Conservation (phyloP, 1,140 invertebrate species). For the Ectropis grisescens region DNA sequence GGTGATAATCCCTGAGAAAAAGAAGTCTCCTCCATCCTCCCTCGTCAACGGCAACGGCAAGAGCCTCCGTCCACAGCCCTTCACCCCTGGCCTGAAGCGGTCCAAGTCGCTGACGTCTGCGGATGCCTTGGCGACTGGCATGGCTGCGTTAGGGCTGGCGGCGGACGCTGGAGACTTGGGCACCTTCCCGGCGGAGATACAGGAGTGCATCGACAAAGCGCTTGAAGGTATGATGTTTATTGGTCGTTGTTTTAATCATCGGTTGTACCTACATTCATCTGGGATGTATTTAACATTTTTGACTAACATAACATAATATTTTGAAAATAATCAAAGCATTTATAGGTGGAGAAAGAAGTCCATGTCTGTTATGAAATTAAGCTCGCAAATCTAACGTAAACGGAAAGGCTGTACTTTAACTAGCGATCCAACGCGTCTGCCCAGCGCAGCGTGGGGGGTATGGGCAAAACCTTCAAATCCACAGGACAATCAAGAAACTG, state of each 20-base stretch:
- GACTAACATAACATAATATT: no score
- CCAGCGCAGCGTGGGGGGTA: no score
- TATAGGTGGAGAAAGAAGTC: no score
- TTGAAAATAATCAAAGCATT: no score
- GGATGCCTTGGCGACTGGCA: constrained; percentile 75
- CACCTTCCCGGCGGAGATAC: constrained; percentile 79
- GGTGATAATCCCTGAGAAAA: constrained; percentile 47
- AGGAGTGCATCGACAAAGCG: constrained; percentile 78
- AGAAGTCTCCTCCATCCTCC: constrained; percentile 59
- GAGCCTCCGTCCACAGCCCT: constrained; percentile 44
- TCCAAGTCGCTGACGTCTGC: constrained; percentile 85
- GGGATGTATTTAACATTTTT: no score
- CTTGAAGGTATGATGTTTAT: constrained; percentile 70
- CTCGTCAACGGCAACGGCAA: constrained; percentile 52
- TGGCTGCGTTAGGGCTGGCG: constrained; percentile 71
- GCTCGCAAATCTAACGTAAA: no score
- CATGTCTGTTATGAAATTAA: no score
- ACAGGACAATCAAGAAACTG: no score
- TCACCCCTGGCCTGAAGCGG: constrained; percentile 76
- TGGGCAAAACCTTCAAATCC: no score
- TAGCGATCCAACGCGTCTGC: no score
- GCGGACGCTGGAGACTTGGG: constrained; percentile 81
- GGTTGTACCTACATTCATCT: background rate
- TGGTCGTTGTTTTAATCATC: background rate
- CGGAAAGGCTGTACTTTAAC: no score